Base-by-base conservation (phyloP, 2,113 vertebrate species). In the Hydrolagus affinis region DNA sequence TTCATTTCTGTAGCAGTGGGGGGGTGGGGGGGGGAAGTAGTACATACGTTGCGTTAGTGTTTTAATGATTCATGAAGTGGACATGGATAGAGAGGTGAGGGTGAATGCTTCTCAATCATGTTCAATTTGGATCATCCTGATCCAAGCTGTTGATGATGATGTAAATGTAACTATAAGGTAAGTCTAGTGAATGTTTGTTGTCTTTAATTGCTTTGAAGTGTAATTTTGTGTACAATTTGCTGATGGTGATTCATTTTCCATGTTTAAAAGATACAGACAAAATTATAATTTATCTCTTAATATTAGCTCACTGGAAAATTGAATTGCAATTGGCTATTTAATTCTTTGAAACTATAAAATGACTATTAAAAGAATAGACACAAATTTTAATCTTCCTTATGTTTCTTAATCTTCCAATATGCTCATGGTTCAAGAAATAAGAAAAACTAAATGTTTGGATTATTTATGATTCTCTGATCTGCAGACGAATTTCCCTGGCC, bases 401-500 rank as follows among this genome's bases (percentile, higher is more conserved):
- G 44, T 44, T 44, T n/a, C n/a, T n/a, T n/a, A 64, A 30, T 64
- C 60, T 30, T 28, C 30, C 28, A 1, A 83, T 83, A n/a, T 66
- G 64, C 64, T 12, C 21, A n/a, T 56, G 1, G 21, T 60, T 9
- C n/a, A 78, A 66, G 14, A 21, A 62, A 30, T 28, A 44, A 66
- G 15, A 59, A 23, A 62, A 70, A 6, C 44, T 23, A 14, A 71
- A 85, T 68, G 32, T 23, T 59, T 80, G 62, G n/a, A 23, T 32
- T 56, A 4, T 83, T 70, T 70, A 11, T 80, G 12, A 85, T 86
- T 85, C 69, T 85, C 88, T 68, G 62, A 83, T 1, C 62, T 86
- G 11, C 87, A 99, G 98, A 60, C 95, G 97, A 32, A 98, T 99
- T 88, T 98, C 97, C 86, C 91, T 99, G 89, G 97, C 97, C 56